Percentiles rank a stretch among this genome's conserved stretches.
Conservation (phyloP, 1,140 invertebrate species). For the Theocolax elegans region DNA sequence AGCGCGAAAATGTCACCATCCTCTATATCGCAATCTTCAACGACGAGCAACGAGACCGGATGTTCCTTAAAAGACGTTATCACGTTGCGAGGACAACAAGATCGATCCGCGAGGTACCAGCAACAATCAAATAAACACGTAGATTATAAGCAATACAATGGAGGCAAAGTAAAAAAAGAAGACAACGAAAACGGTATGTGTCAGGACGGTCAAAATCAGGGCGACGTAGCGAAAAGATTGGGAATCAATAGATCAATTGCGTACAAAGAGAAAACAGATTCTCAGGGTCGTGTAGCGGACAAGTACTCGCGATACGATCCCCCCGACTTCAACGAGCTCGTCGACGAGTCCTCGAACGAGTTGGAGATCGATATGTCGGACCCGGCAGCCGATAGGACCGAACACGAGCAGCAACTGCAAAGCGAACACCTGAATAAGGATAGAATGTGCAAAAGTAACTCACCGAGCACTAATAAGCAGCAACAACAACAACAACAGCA, state of each 20-base stretch:
- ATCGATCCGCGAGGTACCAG: conserved; percentile 54
- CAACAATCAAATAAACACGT: conserved; percentile 46
- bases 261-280: conserved; percentile 54
- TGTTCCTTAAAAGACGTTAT: conserved; percentile 75
- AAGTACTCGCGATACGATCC: conserved; percentile 74
- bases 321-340: conserved; percentile 82
- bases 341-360: conserved; percentile 83
- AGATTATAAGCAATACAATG: conserved; percentile 49
- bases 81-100: conserved; percentile 71
- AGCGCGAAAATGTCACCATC: conserved; percentile 74
- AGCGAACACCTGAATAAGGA: conserved; percentile 53
- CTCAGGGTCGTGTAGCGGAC: conserved; percentile 42
- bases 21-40: conserved; percentile 71
- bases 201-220: conserved; percentile 48
- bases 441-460: conserved; percentile 62
- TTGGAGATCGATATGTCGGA: conserved; percentile 84
- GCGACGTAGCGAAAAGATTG: conserved; percentile 48
- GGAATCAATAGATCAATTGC: conserved; percentile 46
- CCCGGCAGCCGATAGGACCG: conserved; percentile 65
- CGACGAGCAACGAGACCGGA: conserved; percentile 71
- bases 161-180: conserved; percentile 48
- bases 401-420: conserved; percentile 46
- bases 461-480: conserved; percentile 48
- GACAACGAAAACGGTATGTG: conserved; percentile 51
- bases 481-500: conserved; percentile 42